A percentile compares a stretch with the other conserved stretches of the same genome.
Conservation (phyloP, 1,140 invertebrate genomes). For the Drosophila busckii region DNA sequence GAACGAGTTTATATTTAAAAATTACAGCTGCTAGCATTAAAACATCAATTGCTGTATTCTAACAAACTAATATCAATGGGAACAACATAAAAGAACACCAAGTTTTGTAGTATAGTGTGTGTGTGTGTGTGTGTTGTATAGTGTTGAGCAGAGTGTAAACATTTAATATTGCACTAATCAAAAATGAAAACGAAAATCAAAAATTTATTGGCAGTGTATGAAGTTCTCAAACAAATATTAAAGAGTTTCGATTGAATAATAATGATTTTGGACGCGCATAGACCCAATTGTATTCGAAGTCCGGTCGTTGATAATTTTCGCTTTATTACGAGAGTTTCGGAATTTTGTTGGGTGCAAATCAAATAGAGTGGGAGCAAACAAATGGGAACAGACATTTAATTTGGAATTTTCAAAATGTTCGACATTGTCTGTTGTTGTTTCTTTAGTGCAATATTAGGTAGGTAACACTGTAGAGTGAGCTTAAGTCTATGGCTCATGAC, state of each 20-base stretch:
- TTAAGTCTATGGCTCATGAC: not conserved
- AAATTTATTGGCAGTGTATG: slow-evolving; percentile 3
- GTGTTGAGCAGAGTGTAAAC: slow-evolving; percentile 7
- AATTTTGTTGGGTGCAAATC: slow-evolving; percentile 28
- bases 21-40: too few species aligned
- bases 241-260: slow-evolving; percentile 71
- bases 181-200: slow-evolving; percentile 19
- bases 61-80: too few species aligned
- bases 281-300: slow-evolving; percentile 77
- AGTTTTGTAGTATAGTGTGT: not conserved
- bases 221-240: slow-evolving; percentile 61
- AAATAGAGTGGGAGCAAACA: slow-evolving; percentile 17
- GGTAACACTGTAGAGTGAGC: not conserved
- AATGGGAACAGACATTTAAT: slow-evolving; percentile 34
- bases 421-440: not conserved
- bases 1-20: too few species aligned
- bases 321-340: too few species aligned
- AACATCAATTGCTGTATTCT: too few species aligned
- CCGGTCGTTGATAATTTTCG: slow-evolving; percentile 55
- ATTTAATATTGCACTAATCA: slow-evolving; percentile 67
- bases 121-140: slow-evolving; percentile 1
- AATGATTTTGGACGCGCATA: slow-evolving; percentile 76
- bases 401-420: slow-evolving; percentile 1
- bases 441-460: slow-evolving; percentile 64
- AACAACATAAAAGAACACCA: not conserved